Percentiles rank a stretch among this genome's conserved stretches.
These are phyloP conservation scores for Smutsia gigantea DNA, from an alignment of 2,797 vertebrate species.

Conservation along the genomic window DNA sequence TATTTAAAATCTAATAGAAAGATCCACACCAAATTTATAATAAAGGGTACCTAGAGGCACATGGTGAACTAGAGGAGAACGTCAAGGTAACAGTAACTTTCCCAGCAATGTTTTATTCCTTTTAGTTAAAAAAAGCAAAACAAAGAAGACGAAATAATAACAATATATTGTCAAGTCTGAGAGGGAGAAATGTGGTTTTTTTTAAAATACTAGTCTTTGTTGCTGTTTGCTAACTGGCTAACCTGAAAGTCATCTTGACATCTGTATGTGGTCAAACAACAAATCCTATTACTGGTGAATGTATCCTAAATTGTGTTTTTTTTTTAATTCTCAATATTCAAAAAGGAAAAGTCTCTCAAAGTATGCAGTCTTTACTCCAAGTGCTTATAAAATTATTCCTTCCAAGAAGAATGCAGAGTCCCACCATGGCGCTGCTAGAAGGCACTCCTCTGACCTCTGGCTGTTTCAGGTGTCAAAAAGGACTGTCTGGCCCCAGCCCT, in stretches of 20 bases:
- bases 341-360: not conserved
- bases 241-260: not conserved
- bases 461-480: not conserved
- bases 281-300: fast-evolving
- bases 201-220: not conserved
- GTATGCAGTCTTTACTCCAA: not conserved
- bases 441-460: not conserved
- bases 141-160: not conserved
- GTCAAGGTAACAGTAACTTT: not conserved
- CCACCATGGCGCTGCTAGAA: not conserved
- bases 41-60: not conserved
- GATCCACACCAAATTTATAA: not conserved
- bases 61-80: not conserved
- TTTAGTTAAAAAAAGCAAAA: not conserved
- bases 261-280: not conserved
- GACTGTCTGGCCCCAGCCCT: not conserved
- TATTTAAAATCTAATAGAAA: not conserved
- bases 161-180: not conserved
- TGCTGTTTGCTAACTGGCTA: not conserved
- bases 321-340: conserved; percentile 2
- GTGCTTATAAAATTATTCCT: not conserved
- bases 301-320: not conserved
- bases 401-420: not conserved
- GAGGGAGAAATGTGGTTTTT: not conserved
- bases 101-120: not conserved